phyloP scores from a whole-genome alignment of 1,140 invertebrate species.

The Piezodorus guildinii region DNA sequence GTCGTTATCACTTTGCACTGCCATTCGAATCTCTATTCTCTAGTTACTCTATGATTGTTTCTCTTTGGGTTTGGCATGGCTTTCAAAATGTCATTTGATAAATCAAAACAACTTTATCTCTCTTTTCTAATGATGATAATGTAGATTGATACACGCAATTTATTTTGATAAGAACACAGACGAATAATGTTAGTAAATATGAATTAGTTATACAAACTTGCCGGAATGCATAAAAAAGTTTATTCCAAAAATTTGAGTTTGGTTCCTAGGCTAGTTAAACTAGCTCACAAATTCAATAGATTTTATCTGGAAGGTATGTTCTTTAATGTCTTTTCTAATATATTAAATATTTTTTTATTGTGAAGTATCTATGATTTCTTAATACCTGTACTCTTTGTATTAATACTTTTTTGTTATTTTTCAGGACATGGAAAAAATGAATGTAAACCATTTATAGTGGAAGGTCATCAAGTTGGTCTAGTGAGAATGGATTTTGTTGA shows the following conservation, averaged over 20 bases:
- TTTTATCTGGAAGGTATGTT: slow-evolving; percentile 68
- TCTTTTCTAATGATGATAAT: too few species aligned
- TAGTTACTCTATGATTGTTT: slow-evolving; percentile 32
- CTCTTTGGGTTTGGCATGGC: neutral
- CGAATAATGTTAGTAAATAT: neutral
- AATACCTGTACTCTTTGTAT: too few species aligned
- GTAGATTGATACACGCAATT: too few species aligned
- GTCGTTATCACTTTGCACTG: too few species aligned
- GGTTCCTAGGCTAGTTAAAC: slow-evolving; percentile 40
- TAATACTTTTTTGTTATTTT: slow-evolving; percentile 28
- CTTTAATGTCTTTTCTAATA: neutral
- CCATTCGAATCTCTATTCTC: slow-evolving; percentile 30
- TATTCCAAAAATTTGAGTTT: slow-evolving; percentile 9
- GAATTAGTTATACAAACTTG: neutral
- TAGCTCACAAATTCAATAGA: slow-evolving; percentile 73
- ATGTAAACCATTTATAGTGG: slow-evolving; percentile 75
- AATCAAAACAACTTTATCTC: neutral
- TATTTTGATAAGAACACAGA: neutral
- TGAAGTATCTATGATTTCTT: too few species aligned
- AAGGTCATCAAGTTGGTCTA: slow-evolving; percentile 76
- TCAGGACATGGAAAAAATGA: slow-evolving; percentile 57
- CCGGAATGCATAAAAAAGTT: slow-evolving; percentile 9
- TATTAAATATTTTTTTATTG: neutral
- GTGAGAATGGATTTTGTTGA: slow-evolving; percentile 69
- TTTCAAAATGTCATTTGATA: slow-evolving; percentile 7